A percentile compares a stretch with the other conserved stretches of the same genome.
These are phyloP conservation scores for Eurystomus gularis DNA, from an alignment of 2,113 vertebrate species.

Conservation along the genomic window DNA sequence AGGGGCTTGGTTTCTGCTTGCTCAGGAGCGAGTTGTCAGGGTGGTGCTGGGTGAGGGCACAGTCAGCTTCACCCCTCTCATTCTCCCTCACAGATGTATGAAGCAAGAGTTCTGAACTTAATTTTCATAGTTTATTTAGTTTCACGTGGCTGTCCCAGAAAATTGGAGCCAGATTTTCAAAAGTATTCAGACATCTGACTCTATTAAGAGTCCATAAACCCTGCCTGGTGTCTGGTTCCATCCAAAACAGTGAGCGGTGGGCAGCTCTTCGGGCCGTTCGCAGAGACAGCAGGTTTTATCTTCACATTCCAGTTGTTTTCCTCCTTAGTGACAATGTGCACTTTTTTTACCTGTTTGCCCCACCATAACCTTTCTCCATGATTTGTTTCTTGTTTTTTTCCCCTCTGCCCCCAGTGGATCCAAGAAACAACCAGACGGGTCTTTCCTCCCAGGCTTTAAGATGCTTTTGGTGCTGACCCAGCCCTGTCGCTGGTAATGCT, in stretches of 20 bases:
- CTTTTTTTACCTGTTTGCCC: background rate
- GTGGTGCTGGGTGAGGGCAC: fast-evolving
- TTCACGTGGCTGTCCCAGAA: fast-evolving
- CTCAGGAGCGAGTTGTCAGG: fast-evolving
- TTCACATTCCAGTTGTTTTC: background rate
- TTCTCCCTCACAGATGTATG: fast-evolving
- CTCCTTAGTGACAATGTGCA: fast-evolving
- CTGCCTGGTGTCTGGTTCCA: background rate
- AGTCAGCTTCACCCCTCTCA: background rate
- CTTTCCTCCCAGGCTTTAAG: background rate
- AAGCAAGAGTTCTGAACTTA: background rate
- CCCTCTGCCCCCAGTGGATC: fast-evolving
- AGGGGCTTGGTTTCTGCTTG: background rate
- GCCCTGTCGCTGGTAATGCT: fast-evolving
- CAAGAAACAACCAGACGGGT: fast-evolving
- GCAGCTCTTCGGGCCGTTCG: background rate
- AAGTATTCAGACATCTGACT: background rate
- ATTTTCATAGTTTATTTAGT: background rate
- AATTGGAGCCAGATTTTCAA: background rate
- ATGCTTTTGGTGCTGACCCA: background rate
- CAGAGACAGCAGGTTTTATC: background rate
- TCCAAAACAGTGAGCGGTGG: background rate
- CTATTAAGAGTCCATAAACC: fast-evolving
- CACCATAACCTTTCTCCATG: background rate
- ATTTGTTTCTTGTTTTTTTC: background rate